phyloP scores from a whole-genome alignment of 2,797 vertebrate species.

The Anas capensis region DNA sequence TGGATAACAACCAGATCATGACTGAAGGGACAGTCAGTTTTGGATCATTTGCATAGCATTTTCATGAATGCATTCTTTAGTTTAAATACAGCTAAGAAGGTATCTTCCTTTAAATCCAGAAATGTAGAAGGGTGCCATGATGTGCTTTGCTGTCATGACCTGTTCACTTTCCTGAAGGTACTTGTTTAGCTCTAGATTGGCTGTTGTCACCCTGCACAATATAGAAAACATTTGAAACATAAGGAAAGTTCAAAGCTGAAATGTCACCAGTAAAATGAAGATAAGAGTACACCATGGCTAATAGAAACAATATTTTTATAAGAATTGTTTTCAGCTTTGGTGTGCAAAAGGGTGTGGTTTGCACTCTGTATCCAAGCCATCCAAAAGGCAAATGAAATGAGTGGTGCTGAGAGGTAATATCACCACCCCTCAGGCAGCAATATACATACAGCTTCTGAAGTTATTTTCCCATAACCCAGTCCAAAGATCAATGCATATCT shows the following conservation, averaged over 20 bases:
- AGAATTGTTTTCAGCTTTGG: not conserved
- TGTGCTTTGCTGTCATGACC: not conserved
- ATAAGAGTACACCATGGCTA: not conserved
- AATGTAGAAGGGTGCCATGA: not conserved
- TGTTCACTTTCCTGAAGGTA: not conserved
- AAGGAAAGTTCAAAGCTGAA: not conserved
- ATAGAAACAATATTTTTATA: not conserved
- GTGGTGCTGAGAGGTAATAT: not conserved
- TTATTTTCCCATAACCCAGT: not conserved
- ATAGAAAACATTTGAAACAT: not conserved
- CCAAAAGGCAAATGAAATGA: not conserved
- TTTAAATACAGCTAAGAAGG: not conserved
- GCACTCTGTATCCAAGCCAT: not conserved
- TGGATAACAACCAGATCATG: not conserved
- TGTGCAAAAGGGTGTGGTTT: not conserved
- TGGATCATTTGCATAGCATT: not conserved
- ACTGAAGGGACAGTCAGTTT: not conserved
- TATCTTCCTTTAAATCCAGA: not conserved
- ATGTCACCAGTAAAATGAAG: rapidly evolving
- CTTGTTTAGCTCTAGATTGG: not conserved
- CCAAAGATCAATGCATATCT: not conserved
- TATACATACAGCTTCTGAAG: not conserved
- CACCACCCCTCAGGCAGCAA: not conserved
- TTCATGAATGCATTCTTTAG: not conserved
- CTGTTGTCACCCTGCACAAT: not conserved